These are phyloP conservation scores for Pyrocephalus nanus DNA, from an alignment of 2,797 vertebrate genomes.

Conservation along the genomic window DNA sequence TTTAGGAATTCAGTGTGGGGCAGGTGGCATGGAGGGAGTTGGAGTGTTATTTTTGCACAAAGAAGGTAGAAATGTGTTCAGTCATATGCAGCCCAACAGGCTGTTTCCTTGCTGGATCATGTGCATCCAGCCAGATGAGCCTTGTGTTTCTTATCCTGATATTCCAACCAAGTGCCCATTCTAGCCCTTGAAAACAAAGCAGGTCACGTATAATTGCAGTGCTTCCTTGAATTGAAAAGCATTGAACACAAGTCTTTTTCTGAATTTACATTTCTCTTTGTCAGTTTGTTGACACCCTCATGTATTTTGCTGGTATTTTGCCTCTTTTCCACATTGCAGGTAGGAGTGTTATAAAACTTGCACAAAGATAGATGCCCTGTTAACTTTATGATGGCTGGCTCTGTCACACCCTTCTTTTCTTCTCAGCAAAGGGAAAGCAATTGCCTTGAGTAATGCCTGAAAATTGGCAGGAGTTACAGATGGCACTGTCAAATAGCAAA, in stretches of 20 bases:
- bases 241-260: background rate
- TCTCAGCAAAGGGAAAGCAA: conserved; percentile 6
- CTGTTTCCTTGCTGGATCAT: background rate
- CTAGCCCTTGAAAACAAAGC: background rate
- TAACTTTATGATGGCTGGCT: background rate
- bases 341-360: background rate
- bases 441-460: background rate
- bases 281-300: background rate
- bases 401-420: background rate
- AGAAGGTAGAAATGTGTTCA: background rate
- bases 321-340: background rate
- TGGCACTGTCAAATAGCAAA: background rate
- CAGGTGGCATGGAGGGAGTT: background rate
- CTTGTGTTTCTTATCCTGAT: background rate
- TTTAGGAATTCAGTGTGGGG: background rate
- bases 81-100: background rate
- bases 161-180: background rate
- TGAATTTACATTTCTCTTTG: background rate
- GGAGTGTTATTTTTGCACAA: background rate
- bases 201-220: background rate
- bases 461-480: conserved; percentile 34
- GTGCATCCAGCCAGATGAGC: background rate
- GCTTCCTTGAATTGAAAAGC: background rate
- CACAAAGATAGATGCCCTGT: background rate
- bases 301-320: background rate